These are phyloP conservation scores for Nasua narica DNA, from an alignment of 2,797 vertebrate species.

Conservation along the genomic window DNA sequence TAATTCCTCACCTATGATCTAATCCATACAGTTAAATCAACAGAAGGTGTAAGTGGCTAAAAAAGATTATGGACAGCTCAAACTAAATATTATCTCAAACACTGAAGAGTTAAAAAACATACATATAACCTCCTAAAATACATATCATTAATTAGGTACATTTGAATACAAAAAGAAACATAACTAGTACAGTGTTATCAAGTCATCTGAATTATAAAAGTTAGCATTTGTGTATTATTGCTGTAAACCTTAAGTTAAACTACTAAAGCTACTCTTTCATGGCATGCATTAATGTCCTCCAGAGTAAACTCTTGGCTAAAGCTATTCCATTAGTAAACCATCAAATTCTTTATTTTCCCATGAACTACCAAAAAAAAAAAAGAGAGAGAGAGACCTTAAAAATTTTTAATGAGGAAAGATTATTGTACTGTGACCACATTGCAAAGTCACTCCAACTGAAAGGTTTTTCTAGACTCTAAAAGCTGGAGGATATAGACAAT, in stretches of 20 bases:
- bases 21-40: background rate
- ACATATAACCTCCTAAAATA: background rate
- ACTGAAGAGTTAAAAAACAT: background rate
- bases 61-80: conserved; percentile 15
- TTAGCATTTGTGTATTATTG: background rate
- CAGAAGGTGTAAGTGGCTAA: background rate
- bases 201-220: background rate
- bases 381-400: background rate
- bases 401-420: background rate
- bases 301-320: background rate
- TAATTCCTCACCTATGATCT: background rate
- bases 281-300: background rate
- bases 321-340: background rate
- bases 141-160: background rate
- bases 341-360: conserved; percentile 18
- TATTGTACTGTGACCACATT: background rate
- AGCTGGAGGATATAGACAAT: background rate
- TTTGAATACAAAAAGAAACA: background rate
- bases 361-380: background rate
- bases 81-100: background rate
- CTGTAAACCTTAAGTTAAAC: conserved; percentile 18
- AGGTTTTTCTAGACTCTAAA: conserved; percentile 26
- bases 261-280: conserved; percentile 20
- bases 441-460: background rate
- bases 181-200: background rate